Conservation (phyloP, 2,797 vertebrate genomes). For the Danionella dracula region DNA sequence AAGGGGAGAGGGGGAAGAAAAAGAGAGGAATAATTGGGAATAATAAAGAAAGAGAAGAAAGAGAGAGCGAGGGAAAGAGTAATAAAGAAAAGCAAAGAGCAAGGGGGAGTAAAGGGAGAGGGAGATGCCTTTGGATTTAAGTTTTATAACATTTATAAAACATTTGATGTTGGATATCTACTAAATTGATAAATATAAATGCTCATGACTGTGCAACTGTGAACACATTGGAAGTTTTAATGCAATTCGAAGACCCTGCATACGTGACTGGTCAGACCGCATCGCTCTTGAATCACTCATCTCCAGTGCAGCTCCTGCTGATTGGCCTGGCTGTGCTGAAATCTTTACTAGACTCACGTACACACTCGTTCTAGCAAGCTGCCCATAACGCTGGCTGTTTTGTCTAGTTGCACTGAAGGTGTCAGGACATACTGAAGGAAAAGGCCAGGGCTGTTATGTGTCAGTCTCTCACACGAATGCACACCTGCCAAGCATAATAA, state of each 20-base stretch:
- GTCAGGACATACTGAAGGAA: slow-evolving; percentile 34
- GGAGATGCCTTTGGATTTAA: no score
- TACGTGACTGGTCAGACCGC: slow-evolving; percentile 34
- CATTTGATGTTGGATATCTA: no score
- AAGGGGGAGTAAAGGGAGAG: no score
- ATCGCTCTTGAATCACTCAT: slow-evolving; percentile 35
- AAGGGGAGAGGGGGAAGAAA: no score
- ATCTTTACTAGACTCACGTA: slow-evolving; percentile 3
- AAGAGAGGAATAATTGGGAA: no score
- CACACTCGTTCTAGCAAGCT: not conserved
- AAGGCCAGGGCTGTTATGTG: slow-evolving; percentile 26
- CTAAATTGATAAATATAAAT: no score
- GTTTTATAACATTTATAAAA: no score
- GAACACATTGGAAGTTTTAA: no score
- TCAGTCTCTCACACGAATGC: not conserved
- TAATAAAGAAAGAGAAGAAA: no score
- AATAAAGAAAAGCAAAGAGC: no score
- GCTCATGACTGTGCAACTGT: no score
- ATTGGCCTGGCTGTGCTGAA: slow-evolving; percentile 23
- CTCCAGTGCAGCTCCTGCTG: slow-evolving; percentile 22
- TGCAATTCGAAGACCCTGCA: not conserved
- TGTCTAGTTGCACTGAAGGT: slow-evolving; percentile 28
- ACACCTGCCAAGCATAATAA: slow-evolving; percentile 28
- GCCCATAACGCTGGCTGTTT: slow-evolving; percentile 32
- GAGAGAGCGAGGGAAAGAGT: no score